Percentiles rank a stretch among this genome's conserved stretches.
These are phyloP conservation scores for Ophiodon elongatus DNA, from an alignment of 2,113 vertebrate species.

Conservation along the genomic window DNA sequence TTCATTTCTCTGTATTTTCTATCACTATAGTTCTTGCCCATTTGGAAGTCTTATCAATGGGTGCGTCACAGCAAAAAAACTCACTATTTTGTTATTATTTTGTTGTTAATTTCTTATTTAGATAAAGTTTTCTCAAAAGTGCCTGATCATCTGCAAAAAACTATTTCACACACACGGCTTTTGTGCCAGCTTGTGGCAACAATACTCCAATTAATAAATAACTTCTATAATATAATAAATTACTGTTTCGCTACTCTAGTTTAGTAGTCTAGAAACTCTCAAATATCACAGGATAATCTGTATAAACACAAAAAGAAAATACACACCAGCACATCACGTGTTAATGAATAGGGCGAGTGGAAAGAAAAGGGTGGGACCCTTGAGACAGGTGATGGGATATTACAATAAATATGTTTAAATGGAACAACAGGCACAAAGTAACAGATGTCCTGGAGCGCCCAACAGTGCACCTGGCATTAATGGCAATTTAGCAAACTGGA, in stretches of 20 bases:
- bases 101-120: neutral
- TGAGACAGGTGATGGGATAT: slow-evolving; percentile 41
- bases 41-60: neutral
- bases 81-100: neutral
- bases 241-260: neutral
- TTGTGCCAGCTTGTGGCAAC: neutral
- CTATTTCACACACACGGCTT: no score
- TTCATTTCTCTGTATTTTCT: neutral
- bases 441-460: slow-evolving; percentile 30
- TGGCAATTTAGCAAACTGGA: slow-evolving; percentile 21
- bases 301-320: neutral
- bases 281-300: neutral
- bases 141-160: neutral
- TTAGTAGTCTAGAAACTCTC: no score
- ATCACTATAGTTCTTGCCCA: neutral
- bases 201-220: neutral
- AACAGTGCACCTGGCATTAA: slow-evolving; percentile 1
- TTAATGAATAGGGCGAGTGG: slow-evolving; percentile 11
- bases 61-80: neutral
- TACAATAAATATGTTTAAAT: slow-evolving; percentile 25
- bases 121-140: no score
- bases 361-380: slow-evolving; percentile 14
- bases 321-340: slow-evolving; percentile 17
- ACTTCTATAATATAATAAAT: neutral
- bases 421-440: slow-evolving; percentile 17